Evolutionary conservation across 2,888 invertebrate species (phyloP), one percentile per base, ranked within the genome.

Genomic region (Macrosoma leucophasiata): DNA sequence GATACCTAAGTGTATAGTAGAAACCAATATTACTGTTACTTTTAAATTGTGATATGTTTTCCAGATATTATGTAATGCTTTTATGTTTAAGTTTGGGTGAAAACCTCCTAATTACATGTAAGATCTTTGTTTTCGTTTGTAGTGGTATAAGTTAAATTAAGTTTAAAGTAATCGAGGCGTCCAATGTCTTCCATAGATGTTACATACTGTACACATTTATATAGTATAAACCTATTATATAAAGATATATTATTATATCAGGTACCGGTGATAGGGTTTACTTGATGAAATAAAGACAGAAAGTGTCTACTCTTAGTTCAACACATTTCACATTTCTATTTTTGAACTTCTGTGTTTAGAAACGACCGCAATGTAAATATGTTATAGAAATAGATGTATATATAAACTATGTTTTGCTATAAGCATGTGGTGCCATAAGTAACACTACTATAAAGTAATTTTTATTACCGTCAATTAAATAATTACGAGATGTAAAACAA

Each of bases 351-450:
- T 14, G 21, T 29, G 25, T 41, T 33, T 41, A 33, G 27, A 28
- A 7, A 12, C 9, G 18, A 28, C 11, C 5, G 21, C 36, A 41
- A 43, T 58, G 52, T 58, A 58, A 50, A 54, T 55, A 54, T 31
- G 46, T 46, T 51, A 47, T 55, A n/a, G n/a, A n/a, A n/a, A n/a
- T n/a, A 61, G 51, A 42, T 73, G 67, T 72, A 70, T 57, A 72
- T 74, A 67, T 53, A 50, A 39, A 39, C 33, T 53, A 55, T 57
- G 52, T 58, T 65, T 65, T 81, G 81, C 79, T 84, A 44, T 74
- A 77, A 81, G 84, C 82, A 79, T 79, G 71, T 67, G 71, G 82
- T 84, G 84, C 84, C 84, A 84, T 84, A 77, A 67, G 64, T 68
- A 68, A 72, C 70, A 74, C 68, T 71, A 67, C 69, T 72, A 62